Base-by-base conservation (phyloP, 1,140 invertebrate genomes). In the Aphidius gifuensis region DNA sequence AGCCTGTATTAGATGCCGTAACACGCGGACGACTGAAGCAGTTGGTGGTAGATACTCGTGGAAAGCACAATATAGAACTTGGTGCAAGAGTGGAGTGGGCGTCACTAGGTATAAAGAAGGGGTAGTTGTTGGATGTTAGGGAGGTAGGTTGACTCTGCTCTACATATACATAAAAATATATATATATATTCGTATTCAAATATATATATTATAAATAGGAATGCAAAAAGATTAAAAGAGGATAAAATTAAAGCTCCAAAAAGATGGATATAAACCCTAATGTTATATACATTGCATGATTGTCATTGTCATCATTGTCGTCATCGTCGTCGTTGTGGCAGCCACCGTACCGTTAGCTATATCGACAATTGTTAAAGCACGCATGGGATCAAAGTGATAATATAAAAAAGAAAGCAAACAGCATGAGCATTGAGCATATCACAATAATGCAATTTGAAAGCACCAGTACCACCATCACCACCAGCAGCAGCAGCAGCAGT, bases 351-450 rank as follows among this genome's bases (percentile, higher is more conserved):
- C 23, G 23, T 32, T 32, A 16, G 16, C 16, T 16, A 16, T 16
- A 16, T 16, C 16, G 23, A 32, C 23, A 32, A 32, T 32, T 32
- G 16, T 32, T 4, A 62, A 65, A 64, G 64, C 65, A 64, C 64
- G 65, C 23, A 32, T 32, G 23, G 23, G 23, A 32, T 4, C 23
- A 32, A 32, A 32, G 23, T 32, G 23, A 32, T 4, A 32, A 32
- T 32, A 3, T 32, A 32, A 32, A 32, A 16, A 16, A 1, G 16
- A 16, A 16, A 16, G 16, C 0, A 16, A 16, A 16, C 16, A 32
- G 23, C 23, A 32, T 32, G 2, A 32, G 23, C 23, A 32, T 16
- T 16, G 16, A 16, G 16, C 16, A 16, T 16, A 16, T 16, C 16
- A 16, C 16, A 16, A 16, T 16, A 16, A 16, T 16, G 16, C 16